phyloP scores from a whole-genome alignment of 2,797 vertebrate genomes.

The Xerus rutilus region DNA sequence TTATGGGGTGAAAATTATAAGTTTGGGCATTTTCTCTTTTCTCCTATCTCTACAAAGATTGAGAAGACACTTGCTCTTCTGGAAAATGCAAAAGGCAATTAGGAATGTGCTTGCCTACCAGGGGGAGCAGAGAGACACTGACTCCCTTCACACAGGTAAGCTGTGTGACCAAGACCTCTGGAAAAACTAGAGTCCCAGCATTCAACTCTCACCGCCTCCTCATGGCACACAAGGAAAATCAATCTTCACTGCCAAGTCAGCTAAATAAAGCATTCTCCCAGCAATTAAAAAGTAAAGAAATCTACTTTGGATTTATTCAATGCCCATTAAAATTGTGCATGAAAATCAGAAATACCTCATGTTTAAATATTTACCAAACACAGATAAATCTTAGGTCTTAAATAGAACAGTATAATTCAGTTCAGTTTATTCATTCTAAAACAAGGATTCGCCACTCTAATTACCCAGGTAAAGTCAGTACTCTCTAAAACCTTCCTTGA shows the following conservation, averaged over 20 bases:
- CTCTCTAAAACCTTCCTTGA: constrained; percentile 67
- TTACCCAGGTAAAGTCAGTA: constrained; percentile 69
- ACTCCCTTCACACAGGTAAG: background rate
- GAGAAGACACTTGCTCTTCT: background rate
- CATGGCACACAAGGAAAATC: background rate
- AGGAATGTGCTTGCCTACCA: background rate
- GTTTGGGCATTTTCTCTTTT: background rate
- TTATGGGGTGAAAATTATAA: background rate
- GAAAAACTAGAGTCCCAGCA: background rate
- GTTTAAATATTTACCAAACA: constrained; percentile 72
- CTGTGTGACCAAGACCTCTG: background rate
- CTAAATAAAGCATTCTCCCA: background rate
- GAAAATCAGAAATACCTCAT: background rate
- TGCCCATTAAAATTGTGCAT: constrained; percentile 31
- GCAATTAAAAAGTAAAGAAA: constrained; percentile 23
- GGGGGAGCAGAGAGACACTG: background rate
- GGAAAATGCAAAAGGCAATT: constrained; percentile 22
- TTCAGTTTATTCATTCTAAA: constrained; percentile 66
- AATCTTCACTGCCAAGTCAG: constrained; percentile 46
- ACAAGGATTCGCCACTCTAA: constrained; percentile 59
- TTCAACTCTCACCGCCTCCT: background rate
- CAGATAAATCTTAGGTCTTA: constrained; percentile 46
- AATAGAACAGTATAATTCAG: constrained; percentile 55
- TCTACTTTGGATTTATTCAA: background rate
- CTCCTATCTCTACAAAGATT: background rate